A percentile compares a stretch with the other conserved stretches of the same genome.
Conservation (phyloP, 2,888 invertebrate genomes). For the Aleiodes leptofemur region DNA sequence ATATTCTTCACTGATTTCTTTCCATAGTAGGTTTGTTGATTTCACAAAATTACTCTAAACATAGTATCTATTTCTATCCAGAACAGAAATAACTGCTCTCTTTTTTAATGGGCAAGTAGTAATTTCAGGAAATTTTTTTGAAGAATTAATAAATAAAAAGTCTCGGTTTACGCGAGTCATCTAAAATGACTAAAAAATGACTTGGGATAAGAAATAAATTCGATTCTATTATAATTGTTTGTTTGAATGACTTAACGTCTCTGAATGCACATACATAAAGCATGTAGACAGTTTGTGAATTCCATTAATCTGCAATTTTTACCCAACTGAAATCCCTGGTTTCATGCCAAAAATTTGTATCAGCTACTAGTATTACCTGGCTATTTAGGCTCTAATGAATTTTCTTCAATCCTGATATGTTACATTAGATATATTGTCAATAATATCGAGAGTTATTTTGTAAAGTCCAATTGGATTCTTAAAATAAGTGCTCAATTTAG, state of each 20-base stretch:
- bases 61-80: conserved; percentile 16
- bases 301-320: conserved; percentile 64
- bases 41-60: conserved; percentile 12
- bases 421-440: too few species aligned
- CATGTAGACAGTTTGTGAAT: conserved; percentile 48
- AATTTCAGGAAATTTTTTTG: too few species aligned
- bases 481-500: too few species aligned
- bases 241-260: conserved; percentile 64
- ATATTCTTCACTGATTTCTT: too few species aligned
- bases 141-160: conserved; percentile 32
- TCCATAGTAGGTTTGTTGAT: neutral
- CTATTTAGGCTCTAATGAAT: conserved; percentile 42
- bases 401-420: neutral
- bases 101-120: conserved; percentile 14
- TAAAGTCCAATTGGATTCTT: too few species aligned
- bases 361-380: neutral
- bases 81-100: conserved; percentile 17
- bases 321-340: conserved; percentile 64
- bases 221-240: conserved; percentile 45
- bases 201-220: too few species aligned
- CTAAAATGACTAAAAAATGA: too few species aligned
- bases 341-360: conserved; percentile 52
- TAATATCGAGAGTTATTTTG: too few species aligned
- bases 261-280: conserved; percentile 61
- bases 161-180: too few species aligned